A percentile compares a stretch with the other conserved stretches of the same genome.
Evolutionary conservation across 2,888 invertebrate species (phyloP).

Genomic region (Caradrina clavipalpis): DNA sequence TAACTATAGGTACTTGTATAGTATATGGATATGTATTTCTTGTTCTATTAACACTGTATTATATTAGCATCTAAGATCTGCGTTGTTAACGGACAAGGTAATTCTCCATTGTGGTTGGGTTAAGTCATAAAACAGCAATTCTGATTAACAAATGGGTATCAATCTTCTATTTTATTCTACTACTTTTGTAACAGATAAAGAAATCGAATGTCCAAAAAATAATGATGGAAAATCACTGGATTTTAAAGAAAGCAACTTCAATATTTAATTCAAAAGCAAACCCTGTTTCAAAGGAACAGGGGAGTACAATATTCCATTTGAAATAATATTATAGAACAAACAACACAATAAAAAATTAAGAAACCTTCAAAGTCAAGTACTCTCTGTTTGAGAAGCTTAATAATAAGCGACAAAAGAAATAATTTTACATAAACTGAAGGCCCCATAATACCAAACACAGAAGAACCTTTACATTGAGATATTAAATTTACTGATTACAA

Average conservation of each 20-base stretch:
- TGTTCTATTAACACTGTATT: constrained; percentile 9
- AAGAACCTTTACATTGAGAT: constrained; percentile 9
- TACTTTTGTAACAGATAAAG: too few species aligned
- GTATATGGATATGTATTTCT: constrained; percentile 5
- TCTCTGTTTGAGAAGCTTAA: constrained; percentile 19
- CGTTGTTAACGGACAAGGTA: not conserved
- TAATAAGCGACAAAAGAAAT: constrained; percentile 23
- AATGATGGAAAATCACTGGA: not conserved
- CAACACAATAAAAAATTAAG: constrained; percentile 11
- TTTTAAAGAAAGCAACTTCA: not conserved
- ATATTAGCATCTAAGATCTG: constrained; percentile 8
- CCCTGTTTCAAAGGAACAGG: not conserved
- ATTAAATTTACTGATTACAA: constrained; percentile 15
- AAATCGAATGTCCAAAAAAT: not conserved
- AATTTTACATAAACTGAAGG: constrained; percentile 15
- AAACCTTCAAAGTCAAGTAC: constrained; percentile 18
- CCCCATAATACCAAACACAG: constrained; percentile 9
- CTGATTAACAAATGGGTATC: not conserved
- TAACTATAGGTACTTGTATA: not conserved
- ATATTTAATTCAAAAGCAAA: not conserved
- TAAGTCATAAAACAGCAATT: not conserved
- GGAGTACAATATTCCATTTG: not conserved
- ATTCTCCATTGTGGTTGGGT: constrained; percentile 3
- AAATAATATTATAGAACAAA: not conserved
- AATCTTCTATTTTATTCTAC: too few species aligned